Evolutionary conservation across 2,113 vertebrate genomes (phyloP), one percentile per base, ranked within the genome.

Genomic region (Equus quagga): DNA sequence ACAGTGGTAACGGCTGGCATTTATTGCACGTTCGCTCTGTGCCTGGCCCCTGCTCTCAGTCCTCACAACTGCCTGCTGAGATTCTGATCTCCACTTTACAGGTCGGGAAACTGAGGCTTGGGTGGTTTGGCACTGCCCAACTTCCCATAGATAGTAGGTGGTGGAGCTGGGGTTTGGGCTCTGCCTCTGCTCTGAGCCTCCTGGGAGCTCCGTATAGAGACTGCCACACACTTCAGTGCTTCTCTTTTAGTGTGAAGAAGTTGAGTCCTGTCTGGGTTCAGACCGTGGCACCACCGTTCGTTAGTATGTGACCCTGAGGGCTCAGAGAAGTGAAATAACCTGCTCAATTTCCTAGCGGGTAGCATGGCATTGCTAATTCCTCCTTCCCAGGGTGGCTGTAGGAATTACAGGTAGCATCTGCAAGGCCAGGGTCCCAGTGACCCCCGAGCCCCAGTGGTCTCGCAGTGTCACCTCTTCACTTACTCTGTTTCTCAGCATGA

Each of bases 401-500:
- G 51, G 44, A 51, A 54, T 69, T 10, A 58, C 13, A 24, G 44
- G 4, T 33, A 44, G 11, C 15, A 18, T 9, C 41, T 0, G 18
- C 51, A 8, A 19, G 10, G 36, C 78, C 60, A 6, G 62, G 60
- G 33, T 8, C 58, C 11, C 5, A 14, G 11, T 0, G 83, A 36
- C 58, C 36, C 67, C n/a, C 1, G 8, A 49, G 49, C 49, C 62
- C 4, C 0, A 21, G 46, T 3, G 51, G 21, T 46, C 49, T 72
- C 31, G 24, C 24, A 3, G 10, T 4, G 7, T 76, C 31, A 11
- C 36, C 70, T 69, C 51, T 26, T 72, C 23, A 2, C 19, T 31
- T 17, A n/a, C 15, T 17, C 13, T 0, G 1, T 2, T 24, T 64
- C 24, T 3, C 1, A 12, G 75, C 79, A 41, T 41, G 36, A 41